Conservation (phyloP, 1,140 invertebrate species). For the Drosophila novamexicana region DNA sequence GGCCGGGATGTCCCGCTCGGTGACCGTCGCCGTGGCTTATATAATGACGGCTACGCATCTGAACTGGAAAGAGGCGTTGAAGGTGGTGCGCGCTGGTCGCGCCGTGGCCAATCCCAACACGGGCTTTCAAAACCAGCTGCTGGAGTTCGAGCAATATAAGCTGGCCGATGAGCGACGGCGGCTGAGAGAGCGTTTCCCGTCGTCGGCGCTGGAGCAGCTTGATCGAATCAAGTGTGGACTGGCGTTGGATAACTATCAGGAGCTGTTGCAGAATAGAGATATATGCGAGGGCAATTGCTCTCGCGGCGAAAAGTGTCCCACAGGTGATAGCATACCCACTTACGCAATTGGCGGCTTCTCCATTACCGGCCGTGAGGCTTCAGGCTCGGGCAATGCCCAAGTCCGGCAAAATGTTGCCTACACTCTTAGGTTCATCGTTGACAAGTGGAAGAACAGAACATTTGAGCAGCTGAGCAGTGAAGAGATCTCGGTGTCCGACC, state of each 20-base stretch:
- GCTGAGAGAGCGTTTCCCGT: constrained; percentile 93
- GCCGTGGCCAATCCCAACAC: constrained; percentile 97
- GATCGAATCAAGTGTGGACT: constrained; percentile 91
- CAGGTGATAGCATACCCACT: constrained; percentile 86
- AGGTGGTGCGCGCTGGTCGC: constrained; percentile 95
- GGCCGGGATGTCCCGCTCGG: constrained; percentile 97
- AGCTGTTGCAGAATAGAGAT: constrained; percentile 89
- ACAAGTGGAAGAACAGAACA: constrained; percentile 50
- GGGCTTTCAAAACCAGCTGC: constrained; percentile 96
- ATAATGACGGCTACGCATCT: constrained; percentile 97
- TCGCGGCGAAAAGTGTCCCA: constrained; percentile 93
- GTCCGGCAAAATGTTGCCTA: constrained; percentile 34
- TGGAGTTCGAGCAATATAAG: constrained; percentile 94
- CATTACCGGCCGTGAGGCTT: background rate
- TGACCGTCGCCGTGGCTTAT: constrained; percentile 93
- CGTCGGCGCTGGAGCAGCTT: constrained; percentile 88
- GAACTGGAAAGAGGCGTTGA: constrained; percentile 96
- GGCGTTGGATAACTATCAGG: constrained; percentile 92
- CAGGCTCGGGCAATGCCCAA: background rate
- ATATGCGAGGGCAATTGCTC: constrained; percentile 94
- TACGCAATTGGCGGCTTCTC: constrained; percentile 35
- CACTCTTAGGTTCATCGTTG: constrained; percentile 56
- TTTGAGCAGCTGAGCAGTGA: background rate
- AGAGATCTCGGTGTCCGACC: background rate
- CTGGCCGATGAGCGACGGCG: constrained; percentile 93